Evolutionary conservation across 2,113 vertebrate genomes (phyloP).

Genomic region (Athene noctua): DNA sequence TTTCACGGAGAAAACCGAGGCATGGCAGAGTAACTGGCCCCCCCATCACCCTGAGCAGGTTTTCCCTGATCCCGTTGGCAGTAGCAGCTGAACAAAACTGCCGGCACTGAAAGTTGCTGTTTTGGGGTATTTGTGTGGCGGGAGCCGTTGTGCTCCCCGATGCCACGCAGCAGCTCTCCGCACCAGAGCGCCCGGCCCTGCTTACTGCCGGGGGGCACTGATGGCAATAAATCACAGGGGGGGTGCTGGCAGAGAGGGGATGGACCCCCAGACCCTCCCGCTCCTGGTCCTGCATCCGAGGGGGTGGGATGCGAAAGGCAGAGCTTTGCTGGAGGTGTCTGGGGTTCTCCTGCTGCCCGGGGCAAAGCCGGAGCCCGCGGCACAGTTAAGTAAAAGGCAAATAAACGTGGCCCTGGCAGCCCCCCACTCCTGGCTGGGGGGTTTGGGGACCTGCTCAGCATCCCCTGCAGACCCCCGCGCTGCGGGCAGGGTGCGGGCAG

Average conservation of each 20-base stretch:
- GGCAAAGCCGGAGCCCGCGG: background rate
- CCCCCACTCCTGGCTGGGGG: fast-evolving
- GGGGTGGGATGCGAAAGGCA: fast-evolving
- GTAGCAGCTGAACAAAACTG: background rate
- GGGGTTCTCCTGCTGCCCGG: background rate
- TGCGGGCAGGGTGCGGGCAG: background rate
- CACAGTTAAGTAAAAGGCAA: too few relatives aligned
- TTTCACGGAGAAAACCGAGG: background rate
- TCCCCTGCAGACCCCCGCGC: background rate
- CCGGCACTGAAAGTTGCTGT: background rate
- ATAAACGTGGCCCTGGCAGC: background rate
- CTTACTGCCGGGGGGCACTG: fast-evolving
- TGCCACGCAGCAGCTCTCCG: background rate
- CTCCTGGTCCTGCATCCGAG: fast-evolving
- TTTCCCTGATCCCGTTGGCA: background rate
- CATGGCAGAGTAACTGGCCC: fast-evolving
- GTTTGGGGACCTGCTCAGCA: fast-evolving
- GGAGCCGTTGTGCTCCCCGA: background rate
- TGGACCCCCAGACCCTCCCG: fast-evolving
- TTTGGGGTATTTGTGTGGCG: background rate
- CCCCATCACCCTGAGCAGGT: background rate
- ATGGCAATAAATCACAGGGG: background rate
- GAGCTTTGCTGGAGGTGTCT: fast-evolving
- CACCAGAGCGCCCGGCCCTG: fast-evolving
- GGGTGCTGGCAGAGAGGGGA: background rate